Evolutionary conservation across 2,888 invertebrate species (phyloP).

Genomic region (Hymenopus coronatus): DNA sequence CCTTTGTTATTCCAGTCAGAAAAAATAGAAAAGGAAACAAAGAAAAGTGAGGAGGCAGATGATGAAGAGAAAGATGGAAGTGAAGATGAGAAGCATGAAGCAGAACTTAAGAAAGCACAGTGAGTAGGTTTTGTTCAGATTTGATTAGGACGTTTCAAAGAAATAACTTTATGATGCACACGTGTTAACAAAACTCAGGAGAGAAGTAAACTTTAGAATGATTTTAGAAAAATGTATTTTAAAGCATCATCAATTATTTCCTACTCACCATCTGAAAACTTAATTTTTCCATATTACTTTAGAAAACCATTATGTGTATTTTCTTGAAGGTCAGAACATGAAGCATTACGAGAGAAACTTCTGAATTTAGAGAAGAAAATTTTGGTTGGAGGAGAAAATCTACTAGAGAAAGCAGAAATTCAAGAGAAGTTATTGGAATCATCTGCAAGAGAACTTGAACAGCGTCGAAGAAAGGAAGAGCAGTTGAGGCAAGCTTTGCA

Average conservation of each 20-base stretch:
- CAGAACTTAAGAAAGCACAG: slow-evolving; percentile 73
- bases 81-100: slow-evolving; percentile 56
- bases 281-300: too few relatives aligned
- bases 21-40: background rate
- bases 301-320: background rate
- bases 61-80: slow-evolving; percentile 44
- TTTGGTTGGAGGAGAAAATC: slow-evolving; percentile 95
- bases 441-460: slow-evolving; percentile 78
- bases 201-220: background rate
- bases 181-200: background rate
- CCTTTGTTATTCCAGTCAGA: background rate
- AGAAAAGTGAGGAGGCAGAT: slow-evolving; percentile 24
- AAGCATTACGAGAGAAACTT: slow-evolving; percentile 79
- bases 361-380: slow-evolving; percentile 91
- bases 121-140: slow-evolving; percentile 43
- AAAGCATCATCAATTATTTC: too few relatives aligned
- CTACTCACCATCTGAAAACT: too few relatives aligned
- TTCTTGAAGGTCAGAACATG: slow-evolving; percentile 64
- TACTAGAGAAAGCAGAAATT: slow-evolving; percentile 93
- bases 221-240: background rate
- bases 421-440: slow-evolving; percentile 88
- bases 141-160: background rate
- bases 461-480: slow-evolving; percentile 73
- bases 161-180: background rate
- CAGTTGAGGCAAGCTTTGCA: slow-evolving; percentile 77